Base-by-base conservation (phyloP, 2,113 vertebrate species). In the Prionailurus viverrinus region DNA sequence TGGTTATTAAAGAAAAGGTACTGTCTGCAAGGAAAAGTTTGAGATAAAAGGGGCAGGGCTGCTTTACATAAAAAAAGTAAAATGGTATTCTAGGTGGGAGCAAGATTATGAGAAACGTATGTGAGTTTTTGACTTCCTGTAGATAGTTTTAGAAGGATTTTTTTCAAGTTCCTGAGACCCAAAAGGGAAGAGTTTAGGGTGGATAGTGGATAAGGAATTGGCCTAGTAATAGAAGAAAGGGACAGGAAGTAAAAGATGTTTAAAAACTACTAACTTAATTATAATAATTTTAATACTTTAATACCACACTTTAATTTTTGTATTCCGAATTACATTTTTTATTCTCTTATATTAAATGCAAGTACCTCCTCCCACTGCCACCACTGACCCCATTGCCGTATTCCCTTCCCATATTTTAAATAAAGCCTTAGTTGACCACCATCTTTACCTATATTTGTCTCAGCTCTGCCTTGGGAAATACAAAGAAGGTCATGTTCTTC, bases 1-100 rank as follows among this genome's bases (percentile, higher is more conserved):
- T 76, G 65, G 29, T 85, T 96, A 82, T 92, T 94, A 92, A 85
- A 97, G n/a, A 48, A 69, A 97, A 69, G 10, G 12, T 53, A 89
- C 74, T 94, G 31, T 92, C n/a, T 78, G 6, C 19, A 65, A 82
- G 12, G 15, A 76, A 94, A 78, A 39, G 0, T 82, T 94, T 78
- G 66, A 96, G n/a, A 92, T 71, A 90, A 96, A 94, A 45, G 8
- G 73, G 85, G 5, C 25, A 69, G 9, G 25, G 6, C 19, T 90
- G 36, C 41, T 96, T 92, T 92, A 41, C 71, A 94, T 92, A 31
- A 85, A 41, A 41, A 94, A 51, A 29, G 2, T 86, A 63, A 69
- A 92, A 76, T 29, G 4, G 3, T 66, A 79, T 79, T 92, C 15
- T 58, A 58, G 5, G 51, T 82, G 23, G 2, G 4, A 63, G 4